Conservation (phyloP, 2,888 invertebrate species). For the Aethes cnicana region DNA sequence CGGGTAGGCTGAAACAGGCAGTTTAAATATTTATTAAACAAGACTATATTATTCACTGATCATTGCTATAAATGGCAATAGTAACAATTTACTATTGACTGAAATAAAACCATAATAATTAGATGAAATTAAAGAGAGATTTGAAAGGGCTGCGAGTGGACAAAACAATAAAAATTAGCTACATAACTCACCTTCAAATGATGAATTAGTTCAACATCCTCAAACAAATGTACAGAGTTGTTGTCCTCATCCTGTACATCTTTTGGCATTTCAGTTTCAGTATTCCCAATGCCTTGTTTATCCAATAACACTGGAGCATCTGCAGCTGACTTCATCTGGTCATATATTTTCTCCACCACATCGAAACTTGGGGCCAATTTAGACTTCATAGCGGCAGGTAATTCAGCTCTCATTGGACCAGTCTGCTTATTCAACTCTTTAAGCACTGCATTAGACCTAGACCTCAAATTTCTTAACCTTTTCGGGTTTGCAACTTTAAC, state of each 20-base stretch:
- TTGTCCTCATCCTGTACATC: conserved; percentile 50
- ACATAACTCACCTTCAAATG: conserved; percentile 63
- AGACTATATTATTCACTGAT: too few relatives aligned
- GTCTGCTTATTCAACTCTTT: conserved; percentile 57
- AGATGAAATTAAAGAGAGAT: too few relatives aligned
- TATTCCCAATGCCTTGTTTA: conserved; percentile 39
- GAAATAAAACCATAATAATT: too few relatives aligned
- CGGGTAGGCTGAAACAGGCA: conserved; percentile 57
- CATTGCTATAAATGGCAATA: too few relatives aligned
- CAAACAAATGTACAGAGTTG: conserved; percentile 71
- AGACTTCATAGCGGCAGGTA: conserved; percentile 53
- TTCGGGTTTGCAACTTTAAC: conserved; percentile 46
- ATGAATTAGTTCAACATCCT: conserved; percentile 71
- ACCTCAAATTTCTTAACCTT: conserved; percentile 47
- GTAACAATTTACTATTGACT: too few relatives aligned
- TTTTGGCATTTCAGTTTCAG: conserved; percentile 38
- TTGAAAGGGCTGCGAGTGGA: too few relatives aligned
- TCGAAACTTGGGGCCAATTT: conserved; percentile 51
- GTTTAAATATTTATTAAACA: too few relatives aligned
- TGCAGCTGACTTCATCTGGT: conserved; percentile 55
- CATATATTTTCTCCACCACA: conserved; percentile 53
- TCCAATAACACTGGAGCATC: conserved; percentile 57
- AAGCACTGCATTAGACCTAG: conserved; percentile 52
- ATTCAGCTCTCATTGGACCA: conserved; percentile 52
- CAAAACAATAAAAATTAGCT: too few relatives aligned